Evolutionary conservation across 2,888 invertebrate species (phyloP), one percentile per base, ranked within the genome.

Genomic region (Cosmorhoe ocellata): DNA sequence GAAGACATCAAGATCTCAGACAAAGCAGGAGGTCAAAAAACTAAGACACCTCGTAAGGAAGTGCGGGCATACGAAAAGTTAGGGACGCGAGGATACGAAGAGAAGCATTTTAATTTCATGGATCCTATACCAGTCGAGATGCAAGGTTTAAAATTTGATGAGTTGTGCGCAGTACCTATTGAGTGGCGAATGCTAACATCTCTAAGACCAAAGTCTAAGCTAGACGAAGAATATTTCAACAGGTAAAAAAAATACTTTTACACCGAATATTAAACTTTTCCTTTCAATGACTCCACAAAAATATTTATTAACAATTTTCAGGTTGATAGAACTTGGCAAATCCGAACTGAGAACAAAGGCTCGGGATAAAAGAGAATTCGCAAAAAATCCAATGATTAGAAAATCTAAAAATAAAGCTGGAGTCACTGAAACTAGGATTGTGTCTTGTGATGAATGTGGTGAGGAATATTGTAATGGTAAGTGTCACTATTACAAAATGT

Each of bases 171-270:
- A 7, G 96, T 97, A 11, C 94, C 96, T 28, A 98, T 98, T 56
- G 96, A 97, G 74, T 98, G 97, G 97, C 93, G 95, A 79, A 97
- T 98, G 97, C 89, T 98, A 48, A 97, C 97, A 9, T 94, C 95
- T n/a, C 79, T 95, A 22, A 90, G 97, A 64, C 97, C 97, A 0
- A 96, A 96, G 78, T 92, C 92, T 24, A 95, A 95, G 69, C 81
- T 93, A 14, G 97, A 98, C 67, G 97, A 97, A 82, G 96, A 96
- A 71, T 96, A 95, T 85, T 97, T 96, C 75, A 95, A 96, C 58
- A 93, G 94, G 94, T 93, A 75, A 36, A 12, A 2, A 18, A 3
- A 22, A 13, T 27, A 9, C 11, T 11, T 10, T 24, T 5, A 24
- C 24, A 7, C 7, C 24, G 2, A 7, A 10, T 9, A 6, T 1